Conservation (phyloP, 2,113 vertebrate genomes). For the Prolemur simus region DNA sequence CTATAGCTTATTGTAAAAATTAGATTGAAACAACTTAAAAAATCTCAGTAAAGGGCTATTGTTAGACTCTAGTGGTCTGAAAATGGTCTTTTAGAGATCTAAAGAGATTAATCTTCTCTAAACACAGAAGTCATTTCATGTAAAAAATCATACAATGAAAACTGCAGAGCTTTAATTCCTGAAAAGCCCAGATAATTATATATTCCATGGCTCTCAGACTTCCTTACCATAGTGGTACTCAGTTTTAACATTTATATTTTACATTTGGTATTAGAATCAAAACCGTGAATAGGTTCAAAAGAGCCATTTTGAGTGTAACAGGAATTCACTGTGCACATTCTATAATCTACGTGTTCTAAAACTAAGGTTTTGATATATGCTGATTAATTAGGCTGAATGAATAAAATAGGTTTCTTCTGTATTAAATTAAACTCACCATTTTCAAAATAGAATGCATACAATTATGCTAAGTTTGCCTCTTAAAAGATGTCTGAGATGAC, state of each 20-base stretch:
- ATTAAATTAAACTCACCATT: conserved; percentile 48
- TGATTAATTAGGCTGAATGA: conserved; percentile 76
- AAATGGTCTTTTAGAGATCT: conserved; percentile 75
- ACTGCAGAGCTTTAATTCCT: conserved; percentile 81
- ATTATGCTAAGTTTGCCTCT: conserved; percentile 54
- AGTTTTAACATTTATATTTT: conserved; percentile 74
- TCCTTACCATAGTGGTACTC: conserved; percentile 58
- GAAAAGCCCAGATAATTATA: conserved; percentile 81
- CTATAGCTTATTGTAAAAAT: conserved; percentile 76
- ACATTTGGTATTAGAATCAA: conserved; percentile 71
- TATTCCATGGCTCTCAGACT: conserved; percentile 73
- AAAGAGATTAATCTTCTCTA: conserved; percentile 80
- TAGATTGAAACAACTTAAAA: conserved; percentile 75
- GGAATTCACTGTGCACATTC: conserved; percentile 67
- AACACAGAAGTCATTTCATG: conserved; percentile 82
- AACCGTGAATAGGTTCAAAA: conserved; percentile 71
- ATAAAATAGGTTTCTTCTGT: conserved; percentile 57
- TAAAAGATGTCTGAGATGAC: conserved; percentile 51
- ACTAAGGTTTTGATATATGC: conserved; percentile 72
- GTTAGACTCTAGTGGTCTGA: conserved; percentile 70
- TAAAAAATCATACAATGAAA: conserved; percentile 82
- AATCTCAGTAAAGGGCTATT: conserved; percentile 74
- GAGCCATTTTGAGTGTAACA: conserved; percentile 70
- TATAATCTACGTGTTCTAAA: conserved; percentile 66
- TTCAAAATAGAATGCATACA: conserved; percentile 11